Evolutionary conservation across 2,888 invertebrate species (phyloP).

Genomic region (Ernsta delagoae): DNA sequence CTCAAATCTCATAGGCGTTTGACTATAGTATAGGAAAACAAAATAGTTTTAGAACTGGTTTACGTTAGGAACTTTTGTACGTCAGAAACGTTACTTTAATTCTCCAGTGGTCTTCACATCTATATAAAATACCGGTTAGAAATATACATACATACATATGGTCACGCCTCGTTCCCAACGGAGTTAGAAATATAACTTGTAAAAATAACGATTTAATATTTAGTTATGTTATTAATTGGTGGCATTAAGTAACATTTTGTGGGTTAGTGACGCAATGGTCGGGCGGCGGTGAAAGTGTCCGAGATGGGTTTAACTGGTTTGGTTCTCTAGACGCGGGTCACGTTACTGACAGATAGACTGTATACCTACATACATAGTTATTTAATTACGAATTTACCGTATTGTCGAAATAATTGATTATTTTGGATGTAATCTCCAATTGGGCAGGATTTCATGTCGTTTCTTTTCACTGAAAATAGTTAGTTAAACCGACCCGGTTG

Average conservation of each 20-base stretch:
- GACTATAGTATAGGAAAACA: not conserved
- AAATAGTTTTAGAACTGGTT: no score
- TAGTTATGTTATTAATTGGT: constrained; percentile 25
- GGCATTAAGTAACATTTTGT: constrained; percentile 47
- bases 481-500: no score
- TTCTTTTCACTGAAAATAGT: no score
- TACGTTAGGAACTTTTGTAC: not conserved
- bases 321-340: constrained; percentile 38
- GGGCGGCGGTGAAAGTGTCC: constrained; percentile 56
- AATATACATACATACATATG: no score
- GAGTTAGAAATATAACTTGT: not conserved
- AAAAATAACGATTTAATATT: not conserved
- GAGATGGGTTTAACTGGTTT: constrained; percentile 50
- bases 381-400: constrained; percentile 6
- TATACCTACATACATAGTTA: not conserved
- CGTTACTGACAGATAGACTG: constrained; percentile 32
- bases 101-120: not conserved
- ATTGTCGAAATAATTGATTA: not conserved
- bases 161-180: no score
- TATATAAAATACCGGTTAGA: not conserved
- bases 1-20: not conserved
- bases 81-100: not conserved
- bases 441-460: no score
- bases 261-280: constrained; percentile 50
- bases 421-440: no score